These are phyloP conservation scores for Drosophila orena DNA, from an alignment of 1,140 invertebrate genomes.

Conservation along the genomic window DNA sequence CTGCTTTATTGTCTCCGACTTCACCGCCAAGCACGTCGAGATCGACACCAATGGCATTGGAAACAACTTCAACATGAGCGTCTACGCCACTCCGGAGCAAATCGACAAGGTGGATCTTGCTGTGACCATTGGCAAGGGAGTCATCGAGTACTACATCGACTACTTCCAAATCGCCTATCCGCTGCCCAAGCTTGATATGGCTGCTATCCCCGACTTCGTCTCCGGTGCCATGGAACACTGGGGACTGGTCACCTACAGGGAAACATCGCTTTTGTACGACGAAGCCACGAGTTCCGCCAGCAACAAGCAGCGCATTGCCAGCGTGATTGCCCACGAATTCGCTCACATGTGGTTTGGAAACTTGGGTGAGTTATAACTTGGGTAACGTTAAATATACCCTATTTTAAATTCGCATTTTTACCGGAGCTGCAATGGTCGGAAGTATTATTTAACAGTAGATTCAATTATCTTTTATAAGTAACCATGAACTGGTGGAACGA, in stretches of 20 bases:
- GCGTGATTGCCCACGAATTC: slow-evolving; percentile 95
- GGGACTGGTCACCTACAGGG: slow-evolving; percentile 93
- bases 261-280: slow-evolving; percentile 93
- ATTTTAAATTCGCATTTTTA: too few species aligned
- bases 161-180: slow-evolving; percentile 96
- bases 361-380: slow-evolving; percentile 88
- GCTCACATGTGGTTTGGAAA: slow-evolving; percentile 98
- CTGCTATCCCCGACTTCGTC: slow-evolving; percentile 97
- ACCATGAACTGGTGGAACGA: slow-evolving; percentile 98
- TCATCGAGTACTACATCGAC: slow-evolving; percentile 94
- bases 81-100: slow-evolving; percentile 91
- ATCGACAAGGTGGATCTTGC: slow-evolving; percentile 93
- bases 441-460: too few species aligned
- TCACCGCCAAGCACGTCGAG: slow-evolving; percentile 87
- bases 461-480: slow-evolving; percentile 86
- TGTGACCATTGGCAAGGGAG: slow-evolving; percentile 90
- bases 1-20: slow-evolving; percentile 97
- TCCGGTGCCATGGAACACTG: slow-evolving; percentile 98
- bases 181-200: slow-evolving; percentile 95
- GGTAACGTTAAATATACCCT: slow-evolving; percentile 16
- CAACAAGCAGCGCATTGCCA: slow-evolving; percentile 92
- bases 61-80: slow-evolving; percentile 87
- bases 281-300: slow-evolving; percentile 88
- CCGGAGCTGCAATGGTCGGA: too few species aligned
- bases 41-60: slow-evolving; percentile 87